Evolutionary conservation across 2,888 invertebrate genomes (phyloP), one percentile per base, ranked within the genome.

Genomic region (Phengaris arion): DNA sequence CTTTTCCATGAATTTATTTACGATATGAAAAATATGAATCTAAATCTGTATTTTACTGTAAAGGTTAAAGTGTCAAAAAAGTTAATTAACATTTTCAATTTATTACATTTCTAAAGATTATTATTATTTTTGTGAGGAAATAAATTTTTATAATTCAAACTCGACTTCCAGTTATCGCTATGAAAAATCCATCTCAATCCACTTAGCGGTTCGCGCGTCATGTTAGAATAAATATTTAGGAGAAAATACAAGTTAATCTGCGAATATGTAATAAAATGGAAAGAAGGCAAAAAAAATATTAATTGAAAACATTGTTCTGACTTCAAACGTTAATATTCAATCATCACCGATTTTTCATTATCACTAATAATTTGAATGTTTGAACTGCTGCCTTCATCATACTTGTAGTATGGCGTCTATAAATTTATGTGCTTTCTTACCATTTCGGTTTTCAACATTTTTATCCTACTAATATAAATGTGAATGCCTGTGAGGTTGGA

Each of bases 221-320:
- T 72, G 72, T 72, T 72, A 72, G 72, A 72, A 54, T 72, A 72
- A 72, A 72, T 72, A 54, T 72, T 72, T 72, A 72, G 72, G 35
- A 72, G 72, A 72, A 72, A 72, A 72, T 72, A 54, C 72, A 72
- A 72, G 72, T 72, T 72, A 72, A 72, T 72, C 54, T 54, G 54
- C 52, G 13, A 72, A 64, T 52, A 45, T 22, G 22, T 51, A 54
- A 72, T 72, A 54, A 52, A 72, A 72, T 54, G 72, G 72, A 72
- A 72, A 15, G 12, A 35, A 54, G 13, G 22, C 52, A 7, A 22
- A 52, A 22, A 54, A 12, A 52, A 22, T 76, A 76, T 48, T 22
- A 54, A 54, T 22, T 12, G n/a, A 52, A 35, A 70, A 70, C 52
- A 70, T 15, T 48, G 51, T 6, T 13, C 68, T 46, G 10, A 70